phyloP scores from a whole-genome alignment of 1,140 invertebrate genomes.

The Meloidogyne hapla region DNA sequence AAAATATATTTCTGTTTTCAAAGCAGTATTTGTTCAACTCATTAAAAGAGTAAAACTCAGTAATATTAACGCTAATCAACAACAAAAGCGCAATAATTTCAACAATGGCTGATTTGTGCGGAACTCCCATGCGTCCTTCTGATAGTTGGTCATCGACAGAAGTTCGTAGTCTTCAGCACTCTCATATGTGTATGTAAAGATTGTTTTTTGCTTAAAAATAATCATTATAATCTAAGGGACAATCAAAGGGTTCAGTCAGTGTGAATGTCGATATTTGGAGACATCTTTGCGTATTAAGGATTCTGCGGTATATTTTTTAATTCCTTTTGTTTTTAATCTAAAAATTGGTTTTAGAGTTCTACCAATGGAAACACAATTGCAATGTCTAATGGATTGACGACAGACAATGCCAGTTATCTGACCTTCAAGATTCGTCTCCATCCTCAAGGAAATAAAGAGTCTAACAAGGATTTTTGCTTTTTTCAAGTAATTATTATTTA shows the following conservation, averaged over 20 bases:
- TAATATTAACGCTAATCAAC: neutral
- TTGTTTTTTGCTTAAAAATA: neutral
- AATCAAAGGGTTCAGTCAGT: constrained; percentile 60
- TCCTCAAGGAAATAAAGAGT: constrained; percentile 64
- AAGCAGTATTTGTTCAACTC: neutral
- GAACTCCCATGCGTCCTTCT: constrained; percentile 40
- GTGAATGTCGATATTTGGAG: constrained; percentile 61
- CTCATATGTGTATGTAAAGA: constrained; percentile 45
- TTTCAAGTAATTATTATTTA: constrained; percentile 55
- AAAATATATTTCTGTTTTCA: too few species aligned
- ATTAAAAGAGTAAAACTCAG: neutral
- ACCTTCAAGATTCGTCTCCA: constrained; percentile 59
- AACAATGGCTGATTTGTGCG: constrained; percentile 29
- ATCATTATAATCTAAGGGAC: constrained; percentile 45
- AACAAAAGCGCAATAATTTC: neutral
- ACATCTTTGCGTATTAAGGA: constrained; percentile 58
- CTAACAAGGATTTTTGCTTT: constrained; percentile 63
- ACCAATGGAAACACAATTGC: neutral
- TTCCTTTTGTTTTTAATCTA: constrained; percentile 8
- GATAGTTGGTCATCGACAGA: constrained; percentile 57
- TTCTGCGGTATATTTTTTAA: neutral
- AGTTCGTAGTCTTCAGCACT: constrained; percentile 51
- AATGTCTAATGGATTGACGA: constrained; percentile 1
- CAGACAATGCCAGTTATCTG: constrained; percentile 27
- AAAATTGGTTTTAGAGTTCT: neutral